Evolutionary conservation across 1,140 invertebrate species (phyloP), one percentile per base, ranked within the genome.

Genomic region (Frieseomelitta varia): DNA sequence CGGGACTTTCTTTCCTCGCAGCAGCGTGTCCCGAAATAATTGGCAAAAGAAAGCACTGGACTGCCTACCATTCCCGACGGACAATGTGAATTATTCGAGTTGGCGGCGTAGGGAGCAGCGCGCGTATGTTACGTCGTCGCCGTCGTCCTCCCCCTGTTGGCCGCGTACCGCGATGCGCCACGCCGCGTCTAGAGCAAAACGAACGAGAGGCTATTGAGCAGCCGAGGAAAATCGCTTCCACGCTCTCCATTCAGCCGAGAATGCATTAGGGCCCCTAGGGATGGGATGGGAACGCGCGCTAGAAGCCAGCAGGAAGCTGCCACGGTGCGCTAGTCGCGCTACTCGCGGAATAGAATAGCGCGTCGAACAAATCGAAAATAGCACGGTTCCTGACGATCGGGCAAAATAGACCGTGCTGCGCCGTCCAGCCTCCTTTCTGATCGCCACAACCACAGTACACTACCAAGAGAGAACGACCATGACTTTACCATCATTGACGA

Each of bases 81-180:
- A 95, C 94, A 95, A 95, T 95, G 94, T 94, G 93, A 95, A 95
- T 94, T 94, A 94, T 94, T 94, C 91, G 93, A 94, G 93, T 92
- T 92, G 93, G 90, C 92, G 93, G 93, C 90, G 93, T 92, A 89
- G 92, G 92, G 92, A 90, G 88, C 85, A 76, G 67, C 82, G 85
- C 86, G 87, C 90, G 83, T 88, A 76, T 80, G 86, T 83, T 82
- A 81, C 88, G 86, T 88, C 86, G 81, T 88, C 84, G 76, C 80
- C 86, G 78, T 73, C 78, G 69, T 73, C 89, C 86, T 84, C 81
- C 82, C 78, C 53, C 85, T 68, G 68, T 81, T 69, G 68, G 63
- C 81, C 61, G 74, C 72, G 86, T 68, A 81, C 72, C 74, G 84
- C 56, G 51, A 67, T 69, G 67, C 63, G 79, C 27, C 74, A 58